These are phyloP conservation scores for Pantherophis alleghaniensis DNA, from an alignment of 2,797 vertebrate species.

Conservation along the genomic window DNA sequence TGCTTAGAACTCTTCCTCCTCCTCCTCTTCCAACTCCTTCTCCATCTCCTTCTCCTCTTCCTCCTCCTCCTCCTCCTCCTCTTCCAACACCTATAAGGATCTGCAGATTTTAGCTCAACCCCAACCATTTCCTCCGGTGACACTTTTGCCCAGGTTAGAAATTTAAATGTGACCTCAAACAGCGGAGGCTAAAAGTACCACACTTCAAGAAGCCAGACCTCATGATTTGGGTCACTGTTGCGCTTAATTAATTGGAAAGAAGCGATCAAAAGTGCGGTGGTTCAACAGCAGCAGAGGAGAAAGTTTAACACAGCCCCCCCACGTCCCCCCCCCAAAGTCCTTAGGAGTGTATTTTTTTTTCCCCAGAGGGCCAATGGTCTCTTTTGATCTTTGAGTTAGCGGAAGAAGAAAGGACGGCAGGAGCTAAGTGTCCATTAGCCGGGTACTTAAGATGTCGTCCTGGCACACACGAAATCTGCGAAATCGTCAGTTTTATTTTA, in stretches of 20 bases:
- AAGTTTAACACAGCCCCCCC: constrained; percentile 44
- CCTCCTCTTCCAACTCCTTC: no score
- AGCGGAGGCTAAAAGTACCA: constrained; percentile 78
- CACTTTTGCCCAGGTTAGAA: constrained; percentile 73
- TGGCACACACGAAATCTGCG: no score
- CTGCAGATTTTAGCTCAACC: constrained; percentile 62
- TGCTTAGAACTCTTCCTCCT: no score
- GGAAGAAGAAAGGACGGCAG: neutral
- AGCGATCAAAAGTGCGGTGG: constrained; percentile 70
- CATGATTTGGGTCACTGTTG: constrained; percentile 76
- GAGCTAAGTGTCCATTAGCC: neutral
- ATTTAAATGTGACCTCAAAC: constrained; percentile 71
- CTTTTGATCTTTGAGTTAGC: constrained; percentile 16
- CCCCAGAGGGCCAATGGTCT: constrained; percentile 51
- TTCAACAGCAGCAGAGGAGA: constrained; percentile 72
- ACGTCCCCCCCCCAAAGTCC: constrained; percentile 34
- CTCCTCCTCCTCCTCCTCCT: no score
- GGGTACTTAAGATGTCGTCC: neutral
- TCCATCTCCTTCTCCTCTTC: no score
- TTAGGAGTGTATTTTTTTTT: constrained; percentile 49
- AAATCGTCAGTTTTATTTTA: neutral
- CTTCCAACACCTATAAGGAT: neutral
- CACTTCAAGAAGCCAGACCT: constrained; percentile 67
- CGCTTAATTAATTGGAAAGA: constrained; percentile 81
- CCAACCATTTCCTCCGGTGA: constrained; percentile 71